Base-by-base conservation (phyloP, 2,797 vertebrate species). In the Gorsachius magnificus region DNA sequence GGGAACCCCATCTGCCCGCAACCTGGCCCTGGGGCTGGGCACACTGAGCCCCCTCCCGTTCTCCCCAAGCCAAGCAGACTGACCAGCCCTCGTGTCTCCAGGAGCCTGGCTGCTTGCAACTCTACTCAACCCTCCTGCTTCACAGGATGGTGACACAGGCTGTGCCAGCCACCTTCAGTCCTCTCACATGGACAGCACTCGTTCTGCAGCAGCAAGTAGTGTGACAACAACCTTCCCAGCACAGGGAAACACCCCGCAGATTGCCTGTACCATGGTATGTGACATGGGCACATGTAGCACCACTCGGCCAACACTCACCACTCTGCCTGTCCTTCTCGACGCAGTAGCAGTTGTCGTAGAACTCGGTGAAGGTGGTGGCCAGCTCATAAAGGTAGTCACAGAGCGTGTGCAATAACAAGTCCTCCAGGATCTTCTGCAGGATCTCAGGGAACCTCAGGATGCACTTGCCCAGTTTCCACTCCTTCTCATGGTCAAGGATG, bases 301-400 rank as follows among this genome's bases (percentile, higher is more conserved):
- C 60, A 45, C 38, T 1, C 1, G 18, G 61, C 16, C 28, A 58
- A 26, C 45, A 87, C 98, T 97, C 72, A 99, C 99, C 99, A 13
- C 98, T 99, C 93, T 99, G 98, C 10, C 99, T 96, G 97, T 99
- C 99, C 97, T 99, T 99, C 98, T 99, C 99, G 70, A 99, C 98
- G 3, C 99, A 99, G 96, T 99, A 99, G 98, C 99, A 99, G 98
- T 97, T 99, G 97, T 99, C 99, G 0, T 99, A 99, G 98, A 99
- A 99, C 98, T 99, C 99, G 0, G 99, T 99, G 98, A 99, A 99
- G 93, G 99, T 99, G 83, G 99, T 99, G 95, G 99, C 99, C 84
- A 99, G 98, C 97, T 99, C 99, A 81, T 99, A 99, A 69, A 99
- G 98, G 96, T 99, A 99, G 98, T 99, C 99, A 58, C 99, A 99